phyloP scores from a whole-genome alignment of 1,140 invertebrate species.

The Drosophila arawakana region DNA sequence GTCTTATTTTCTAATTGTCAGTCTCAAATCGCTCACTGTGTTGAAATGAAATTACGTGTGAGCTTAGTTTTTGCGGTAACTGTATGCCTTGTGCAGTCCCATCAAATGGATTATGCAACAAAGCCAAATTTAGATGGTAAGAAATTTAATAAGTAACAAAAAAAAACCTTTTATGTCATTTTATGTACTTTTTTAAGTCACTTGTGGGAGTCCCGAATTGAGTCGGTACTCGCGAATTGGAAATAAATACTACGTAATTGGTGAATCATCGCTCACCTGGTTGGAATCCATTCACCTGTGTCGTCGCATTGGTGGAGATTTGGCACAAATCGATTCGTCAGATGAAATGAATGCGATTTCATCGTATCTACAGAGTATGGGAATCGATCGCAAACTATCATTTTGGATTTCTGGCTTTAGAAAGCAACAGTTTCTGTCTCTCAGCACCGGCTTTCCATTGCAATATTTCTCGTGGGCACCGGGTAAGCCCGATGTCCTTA shows the following conservation, averaged over 20 bases:
- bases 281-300: constrained; percentile 15
- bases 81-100: no score
- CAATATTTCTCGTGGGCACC: constrained; percentile 21
- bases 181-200: background rate
- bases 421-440: constrained; percentile 8
- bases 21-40: no score
- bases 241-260: constrained; percentile 24
- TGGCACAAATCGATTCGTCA: constrained; percentile 19
- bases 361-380: constrained; percentile 1
- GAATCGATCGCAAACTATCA: background rate
- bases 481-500: constrained; percentile 41
- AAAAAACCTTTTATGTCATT: no score
- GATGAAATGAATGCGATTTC: constrained; percentile 24
- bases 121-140: background rate
- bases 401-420: constrained; percentile 36
- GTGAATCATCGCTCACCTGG: constrained; percentile 3
- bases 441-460: constrained; percentile 28
- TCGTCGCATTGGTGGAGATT: constrained; percentile 17
- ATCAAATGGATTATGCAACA: no score
- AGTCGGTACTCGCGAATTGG: constrained; percentile 7
- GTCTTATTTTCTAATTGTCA: no score
- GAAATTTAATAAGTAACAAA: background rate
- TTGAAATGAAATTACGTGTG: no score
- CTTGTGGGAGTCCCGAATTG: background rate
- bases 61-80: no score